Evolutionary conservation across 1,140 invertebrate species (phyloP), one percentile per base, ranked within the genome.

Genomic region (Drosophila repleta): DNA sequence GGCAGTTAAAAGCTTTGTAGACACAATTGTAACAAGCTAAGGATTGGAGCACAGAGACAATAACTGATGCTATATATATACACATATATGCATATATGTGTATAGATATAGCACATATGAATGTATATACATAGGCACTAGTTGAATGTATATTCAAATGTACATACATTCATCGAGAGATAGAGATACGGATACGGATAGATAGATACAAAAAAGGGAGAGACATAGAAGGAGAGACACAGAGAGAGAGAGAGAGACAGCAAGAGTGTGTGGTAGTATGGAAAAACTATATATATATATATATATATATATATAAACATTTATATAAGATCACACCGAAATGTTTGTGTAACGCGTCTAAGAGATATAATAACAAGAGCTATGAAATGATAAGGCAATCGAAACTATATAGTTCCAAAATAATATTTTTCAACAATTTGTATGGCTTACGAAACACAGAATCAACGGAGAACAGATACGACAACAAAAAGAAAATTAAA

Each of bases 311-410:
- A 43, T 17, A 43, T 43, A 15, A 17, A 17, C 1, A 17, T 43
- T 17, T 8, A 71, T 62, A 24, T 49, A 21, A 56, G 17, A 55
- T 37, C 18, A 72, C 66, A 71, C 29, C 61, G 53, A 75, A 75
- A 64, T 67, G 35, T 63, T 53, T 69, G 45, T 66, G 70, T 70
- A 70, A 55, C 72, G 67, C 72, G 45, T 52, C 68, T 79, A 76
- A 58, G 32, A 43, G 48, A 41, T 32, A 45, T 56, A 39, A 15
- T 26, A 61, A 41, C 10, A 10, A 56, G 20, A 41, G 32, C 46
- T 56, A 45, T 18, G 24, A 64, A 63, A 60, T 58, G 35, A 77
- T 49, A 72, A 53, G 55, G 35, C 32, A 35, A n/a, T 24, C 24
- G 56, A 35, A 18, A 24, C 17, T 18, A 52, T 39, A 13, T 26